Percentiles rank a stretch among this genome's conserved stretches.
phyloP scores from a whole-genome alignment of 2,888 invertebrate genomes.

The Dicyrtoma fusca region DNA sequence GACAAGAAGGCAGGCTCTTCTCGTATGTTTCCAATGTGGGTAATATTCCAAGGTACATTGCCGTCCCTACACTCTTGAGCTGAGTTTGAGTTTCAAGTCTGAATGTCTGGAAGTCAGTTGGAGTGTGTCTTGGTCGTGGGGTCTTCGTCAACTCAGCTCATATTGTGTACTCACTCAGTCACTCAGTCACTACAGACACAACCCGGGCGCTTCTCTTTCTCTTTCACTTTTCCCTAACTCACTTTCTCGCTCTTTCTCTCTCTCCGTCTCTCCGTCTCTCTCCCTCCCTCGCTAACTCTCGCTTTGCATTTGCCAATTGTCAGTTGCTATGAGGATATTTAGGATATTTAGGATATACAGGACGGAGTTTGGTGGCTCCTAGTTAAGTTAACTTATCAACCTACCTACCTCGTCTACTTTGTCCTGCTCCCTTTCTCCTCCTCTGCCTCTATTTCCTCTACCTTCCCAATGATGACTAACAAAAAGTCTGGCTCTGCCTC shows the following conservation, averaged over 20 bases:
- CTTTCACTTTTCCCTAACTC: conserved; percentile 7
- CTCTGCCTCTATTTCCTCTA: conserved; percentile 10
- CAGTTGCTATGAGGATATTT: no score
- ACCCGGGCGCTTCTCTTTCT: background rate
- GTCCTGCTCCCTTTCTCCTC: background rate
- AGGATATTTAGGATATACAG: no score
- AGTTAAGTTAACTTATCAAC: background rate
- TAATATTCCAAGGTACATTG: no score
- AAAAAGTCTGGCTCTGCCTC: no score
- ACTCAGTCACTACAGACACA: background rate
- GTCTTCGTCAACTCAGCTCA: no score
- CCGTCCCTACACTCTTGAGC: no score
- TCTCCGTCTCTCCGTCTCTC: background rate
- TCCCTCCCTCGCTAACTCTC: background rate
- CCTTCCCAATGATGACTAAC: conserved; percentile 20
- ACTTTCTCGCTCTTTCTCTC: background rate
- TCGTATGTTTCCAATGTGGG: no score
- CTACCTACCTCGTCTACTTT: background rate
- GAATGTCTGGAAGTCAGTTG: no score
- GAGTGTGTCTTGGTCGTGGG: no score
- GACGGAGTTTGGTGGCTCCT: no score
- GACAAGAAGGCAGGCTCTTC: background rate
- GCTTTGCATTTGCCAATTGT: background rate
- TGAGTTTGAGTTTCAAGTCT: no score
- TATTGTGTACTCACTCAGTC: no score